Evolutionary conservation across 2,797 vertebrate species (phyloP).

Genomic region (Enteromius treurensis): DNA sequence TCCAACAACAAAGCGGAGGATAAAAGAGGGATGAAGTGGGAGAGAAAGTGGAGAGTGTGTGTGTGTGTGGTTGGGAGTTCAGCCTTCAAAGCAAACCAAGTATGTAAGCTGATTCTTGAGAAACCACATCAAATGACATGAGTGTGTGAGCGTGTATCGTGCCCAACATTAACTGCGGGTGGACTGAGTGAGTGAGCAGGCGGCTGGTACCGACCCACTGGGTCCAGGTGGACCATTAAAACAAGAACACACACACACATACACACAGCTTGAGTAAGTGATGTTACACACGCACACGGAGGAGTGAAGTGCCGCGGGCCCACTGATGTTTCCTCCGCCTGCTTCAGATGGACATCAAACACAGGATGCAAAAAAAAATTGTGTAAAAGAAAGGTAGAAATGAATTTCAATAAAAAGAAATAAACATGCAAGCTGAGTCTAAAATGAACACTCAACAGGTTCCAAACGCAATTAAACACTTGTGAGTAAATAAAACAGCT

Average conservation of each 20-base stretch:
- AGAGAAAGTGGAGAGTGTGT: constrained; percentile 61
- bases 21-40: constrained; percentile 70
- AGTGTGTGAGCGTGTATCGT: constrained; percentile 49
- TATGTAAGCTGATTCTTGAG: constrained; percentile 75
- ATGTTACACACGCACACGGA: constrained; percentile 33
- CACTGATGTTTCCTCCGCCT: background rate
- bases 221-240: constrained; percentile 58
- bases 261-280: constrained; percentile 22
- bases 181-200: background rate
- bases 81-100: constrained; percentile 77
- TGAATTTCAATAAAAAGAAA: background rate
- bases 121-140: constrained; percentile 81
- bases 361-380: background rate
- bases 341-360: constrained; percentile 9
- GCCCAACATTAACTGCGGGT: background rate
- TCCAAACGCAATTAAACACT: background rate
- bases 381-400: background rate
- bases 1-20: constrained; percentile 62
- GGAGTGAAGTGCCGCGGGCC: background rate
- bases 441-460: background rate
- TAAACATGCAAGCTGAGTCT: background rate
- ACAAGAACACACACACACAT: constrained; percentile 35
- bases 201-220: background rate
- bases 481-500: background rate
- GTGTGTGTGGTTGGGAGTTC: background rate